A percentile compares a stretch with the other conserved stretches of the same genome.
Evolutionary conservation across 2,797 vertebrate genomes (phyloP).

Genomic region (Kryptopterus vitreolus): DNA sequence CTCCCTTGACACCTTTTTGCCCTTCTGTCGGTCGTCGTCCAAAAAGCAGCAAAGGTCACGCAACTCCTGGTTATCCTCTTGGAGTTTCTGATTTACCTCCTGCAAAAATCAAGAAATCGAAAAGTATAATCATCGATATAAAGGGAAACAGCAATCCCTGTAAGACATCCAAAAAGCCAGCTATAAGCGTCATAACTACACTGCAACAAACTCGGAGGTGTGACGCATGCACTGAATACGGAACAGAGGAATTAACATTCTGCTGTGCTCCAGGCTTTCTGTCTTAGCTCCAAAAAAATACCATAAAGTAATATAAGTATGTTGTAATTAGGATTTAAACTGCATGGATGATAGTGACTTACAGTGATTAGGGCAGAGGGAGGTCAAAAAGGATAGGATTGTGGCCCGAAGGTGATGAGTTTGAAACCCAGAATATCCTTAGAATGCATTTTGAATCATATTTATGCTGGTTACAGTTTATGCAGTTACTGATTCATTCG

Average conservation of each 20-base stretch:
- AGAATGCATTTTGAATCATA: conserved; percentile 1
- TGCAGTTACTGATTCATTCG: background rate
- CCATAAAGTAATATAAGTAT: background rate
- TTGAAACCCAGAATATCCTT: background rate
- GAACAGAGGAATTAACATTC: conserved; percentile 21
- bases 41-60: conserved; percentile 95
- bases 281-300: background rate
- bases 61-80: conserved; percentile 96
- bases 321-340: conserved; percentile 4
- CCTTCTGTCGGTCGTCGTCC: conserved; percentile 95
- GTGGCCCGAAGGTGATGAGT: background rate
- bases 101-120: conserved; percentile 68
- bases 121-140: conserved; percentile 36
- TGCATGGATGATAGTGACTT: background rate
- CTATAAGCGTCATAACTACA: conserved; percentile 2
- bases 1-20: conserved; percentile 90
- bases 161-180: conserved; percentile 23
- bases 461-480: too few relatives aligned
- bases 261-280: conserved; percentile 3
- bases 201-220: conserved; percentile 6
- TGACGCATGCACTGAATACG: conserved; percentile 13
- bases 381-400: background rate
- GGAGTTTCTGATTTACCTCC: conserved; percentile 96
- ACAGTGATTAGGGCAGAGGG: background rate
- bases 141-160: conserved; percentile 21